Evolutionary conservation across 2,888 invertebrate species (phyloP).

Genomic region (Leptothorax acervorum): DNA sequence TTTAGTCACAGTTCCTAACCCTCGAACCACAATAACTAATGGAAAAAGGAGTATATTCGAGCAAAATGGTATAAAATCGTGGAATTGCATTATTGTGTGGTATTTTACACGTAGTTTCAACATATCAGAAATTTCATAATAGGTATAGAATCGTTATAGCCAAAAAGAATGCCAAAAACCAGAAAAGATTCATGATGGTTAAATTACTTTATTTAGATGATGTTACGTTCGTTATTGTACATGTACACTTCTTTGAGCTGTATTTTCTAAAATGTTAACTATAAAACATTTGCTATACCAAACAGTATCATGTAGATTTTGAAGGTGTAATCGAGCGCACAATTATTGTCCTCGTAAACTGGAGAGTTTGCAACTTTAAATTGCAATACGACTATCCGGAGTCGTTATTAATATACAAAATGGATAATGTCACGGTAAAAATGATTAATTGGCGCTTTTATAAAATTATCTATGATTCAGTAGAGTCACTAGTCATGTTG

Average conservation of each 20-base stretch:
- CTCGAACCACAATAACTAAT: constrained; percentile 73
- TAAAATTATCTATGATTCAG: constrained; percentile 17
- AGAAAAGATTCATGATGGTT: constrained; percentile 18
- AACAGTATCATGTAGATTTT: constrained; percentile 59
- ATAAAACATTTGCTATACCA: constrained; percentile 51
- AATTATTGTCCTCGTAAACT: constrained; percentile 80
- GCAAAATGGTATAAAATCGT: constrained; percentile 15
- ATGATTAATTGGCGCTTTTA: not conserved
- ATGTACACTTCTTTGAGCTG: constrained; percentile 45
- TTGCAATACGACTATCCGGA: constrained; percentile 48
- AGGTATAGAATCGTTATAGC: constrained; percentile 22
- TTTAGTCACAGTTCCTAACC: constrained; percentile 82
- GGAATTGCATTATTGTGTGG: not conserved
- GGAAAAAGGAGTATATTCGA: constrained; percentile 40
- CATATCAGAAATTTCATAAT: constrained; percentile 2
- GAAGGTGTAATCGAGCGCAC: constrained; percentile 73
- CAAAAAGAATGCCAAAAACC: constrained; percentile 70
- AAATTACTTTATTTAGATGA: constrained; percentile 20
- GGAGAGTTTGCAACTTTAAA: constrained; percentile 58
- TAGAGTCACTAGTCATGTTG: not conserved
- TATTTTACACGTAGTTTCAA: not conserved
- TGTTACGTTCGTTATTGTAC: constrained; percentile 11
- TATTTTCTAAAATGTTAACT: constrained; percentile 58
- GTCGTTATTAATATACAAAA: constrained; percentile 49
- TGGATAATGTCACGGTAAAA: constrained; percentile 38